Evolutionary conservation across 2,888 invertebrate species (phyloP).

Genomic region (Heteromurus nitidus): DNA sequence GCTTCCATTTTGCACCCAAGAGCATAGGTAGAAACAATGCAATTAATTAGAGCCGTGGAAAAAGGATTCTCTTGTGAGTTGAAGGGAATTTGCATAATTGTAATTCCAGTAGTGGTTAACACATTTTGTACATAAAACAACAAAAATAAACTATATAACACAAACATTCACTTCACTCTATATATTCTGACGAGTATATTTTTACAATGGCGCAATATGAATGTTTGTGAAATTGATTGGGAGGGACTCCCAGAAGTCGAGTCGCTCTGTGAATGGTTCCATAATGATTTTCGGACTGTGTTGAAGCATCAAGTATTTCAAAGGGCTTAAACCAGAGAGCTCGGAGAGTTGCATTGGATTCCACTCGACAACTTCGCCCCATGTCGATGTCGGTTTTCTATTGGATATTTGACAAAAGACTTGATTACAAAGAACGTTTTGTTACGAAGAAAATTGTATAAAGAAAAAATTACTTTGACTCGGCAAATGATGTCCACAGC

Average conservation of each 20-base stretch:
- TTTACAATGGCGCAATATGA: constrained; percentile 36
- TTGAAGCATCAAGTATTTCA: constrained; percentile 65
- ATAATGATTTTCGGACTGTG: constrained; percentile 56
- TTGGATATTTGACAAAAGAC: background rate
- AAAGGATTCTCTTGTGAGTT: no score
- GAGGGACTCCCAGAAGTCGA: constrained; percentile 70
- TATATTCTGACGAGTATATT: no score
- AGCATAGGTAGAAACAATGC: no score
- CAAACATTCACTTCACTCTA: no score
- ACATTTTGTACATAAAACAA: no score
- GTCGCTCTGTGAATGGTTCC: constrained; percentile 68
- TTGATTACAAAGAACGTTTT: background rate
- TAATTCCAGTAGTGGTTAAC: no score
- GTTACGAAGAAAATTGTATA: background rate
- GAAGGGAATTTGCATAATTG: no score
- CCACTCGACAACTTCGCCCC: constrained; percentile 67
- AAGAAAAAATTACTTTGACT: background rate
- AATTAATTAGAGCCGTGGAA: no score
- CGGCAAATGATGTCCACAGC: constrained; percentile 68
- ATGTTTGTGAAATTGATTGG: constrained; percentile 64
- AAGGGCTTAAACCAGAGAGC: constrained; percentile 55
- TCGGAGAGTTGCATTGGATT: constrained; percentile 64
- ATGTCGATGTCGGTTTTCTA: constrained; percentile 63
- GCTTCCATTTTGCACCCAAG: no score
- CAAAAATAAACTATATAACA: no score